Percentiles rank a stretch among this genome's conserved stretches.
Conservation (phyloP, 2,797 vertebrate genomes). For the Leptodactylus fallax region DNA sequence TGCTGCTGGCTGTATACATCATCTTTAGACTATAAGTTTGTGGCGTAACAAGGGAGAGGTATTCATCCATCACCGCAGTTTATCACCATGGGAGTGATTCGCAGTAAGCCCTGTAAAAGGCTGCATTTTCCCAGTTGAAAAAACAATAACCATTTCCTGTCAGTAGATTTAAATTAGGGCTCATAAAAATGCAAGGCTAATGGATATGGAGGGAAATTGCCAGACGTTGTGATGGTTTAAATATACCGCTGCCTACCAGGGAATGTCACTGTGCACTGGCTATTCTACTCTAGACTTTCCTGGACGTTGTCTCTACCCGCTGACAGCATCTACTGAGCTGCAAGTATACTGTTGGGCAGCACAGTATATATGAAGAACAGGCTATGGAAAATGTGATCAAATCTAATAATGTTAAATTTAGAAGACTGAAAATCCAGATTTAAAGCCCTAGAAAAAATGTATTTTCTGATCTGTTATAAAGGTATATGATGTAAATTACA, state of each 20-base stretch:
- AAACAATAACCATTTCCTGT: slow-evolving; percentile 8
- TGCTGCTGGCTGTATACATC: background rate
- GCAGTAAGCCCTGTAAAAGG: background rate
- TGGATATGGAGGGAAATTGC: background rate
- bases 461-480: too few relatives aligned
- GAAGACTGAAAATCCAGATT: background rate
- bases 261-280: background rate
- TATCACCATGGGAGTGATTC: background rate
- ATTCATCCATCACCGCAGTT: slow-evolving; percentile 8
- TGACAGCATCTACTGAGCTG: background rate
- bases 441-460: too few relatives aligned
- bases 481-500: too few relatives aligned
- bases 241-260: background rate
- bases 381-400: background rate
- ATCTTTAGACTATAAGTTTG: background rate
- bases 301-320: background rate
- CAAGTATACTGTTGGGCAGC: background rate
- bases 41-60: slow-evolving; percentile 1
- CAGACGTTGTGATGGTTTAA: background rate
- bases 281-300: background rate
- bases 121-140: background rate
- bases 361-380: background rate
- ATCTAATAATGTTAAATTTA: too few relatives aligned
- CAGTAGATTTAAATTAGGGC: background rate
- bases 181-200: background rate